Base-by-base conservation (phyloP, 2,113 vertebrate species). In the Salvelinus fontinalis region DNA sequence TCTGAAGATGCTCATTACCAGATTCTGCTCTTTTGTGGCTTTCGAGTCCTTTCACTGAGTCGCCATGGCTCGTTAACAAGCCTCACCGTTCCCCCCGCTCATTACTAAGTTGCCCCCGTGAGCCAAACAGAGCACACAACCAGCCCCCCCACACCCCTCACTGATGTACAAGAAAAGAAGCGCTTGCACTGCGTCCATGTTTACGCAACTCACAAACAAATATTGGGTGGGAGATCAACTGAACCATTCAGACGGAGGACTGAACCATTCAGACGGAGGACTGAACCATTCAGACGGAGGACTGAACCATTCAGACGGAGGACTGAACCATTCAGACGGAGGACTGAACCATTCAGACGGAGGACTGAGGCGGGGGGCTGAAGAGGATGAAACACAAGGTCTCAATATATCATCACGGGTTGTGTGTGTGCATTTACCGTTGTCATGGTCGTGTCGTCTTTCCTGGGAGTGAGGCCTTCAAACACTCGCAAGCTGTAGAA, bases 391-490 rank as follows among this genome's bases (percentile, higher is more conserved):
- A 7, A 16, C 8, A 86, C 82, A 54, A 12, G 13, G 76, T 80
- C 66, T 70, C 80, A 78, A 85, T 81, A 86, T 77, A 78, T 70
- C 66, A 75, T 64, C 60, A 44, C 2, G 0, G 0, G 12, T 11
- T 26, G 51, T 54, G 51, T 54, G 51, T 5, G 51, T 54, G 12
- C 39, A 44, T 44, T 93, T 91, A 99, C 97, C 94, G 98, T 98
- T 90, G 97, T 99, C 98, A 99, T 99, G 76, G 97, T 97, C 70
- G 97, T 99, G 91, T 99, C 97, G 84, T 97, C 97, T 91, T 97
- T 97, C 88, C 92, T 96, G 87, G 98, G 98, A 83, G 95, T 96
- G 81, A 99, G 96, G 75, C 92, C 93, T 84, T 96, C 93, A 92
- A 99, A 99, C 87, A 96, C 90, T 0, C 96, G 95, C 68, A 99